A percentile compares a stretch with the other conserved stretches of the same genome.
phyloP scores from a whole-genome alignment of 1,140 invertebrate genomes.

The Augochlora pura region DNA sequence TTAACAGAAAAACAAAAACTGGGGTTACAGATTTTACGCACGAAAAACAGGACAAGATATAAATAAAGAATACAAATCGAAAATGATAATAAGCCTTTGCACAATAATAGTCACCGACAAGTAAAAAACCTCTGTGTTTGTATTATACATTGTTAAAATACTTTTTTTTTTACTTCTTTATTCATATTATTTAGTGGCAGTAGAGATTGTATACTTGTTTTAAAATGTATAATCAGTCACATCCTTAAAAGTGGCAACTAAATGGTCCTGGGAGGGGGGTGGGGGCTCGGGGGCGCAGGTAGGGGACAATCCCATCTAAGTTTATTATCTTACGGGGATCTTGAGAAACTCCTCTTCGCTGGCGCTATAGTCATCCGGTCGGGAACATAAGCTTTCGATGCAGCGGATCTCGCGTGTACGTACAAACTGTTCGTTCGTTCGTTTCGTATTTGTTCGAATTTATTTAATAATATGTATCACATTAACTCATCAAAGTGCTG shows the following conservation, averaged over 20 bases:
- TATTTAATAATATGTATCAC: slow-evolving; percentile 76
- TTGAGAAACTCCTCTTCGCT: not conserved
- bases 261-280: not conserved
- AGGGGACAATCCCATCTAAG: not conserved
- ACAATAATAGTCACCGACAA: not conserved
- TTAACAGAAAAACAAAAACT: not conserved
- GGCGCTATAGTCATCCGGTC: not conserved
- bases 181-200: slow-evolving; percentile 25
- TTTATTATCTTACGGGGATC: not conserved
- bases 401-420: not conserved
- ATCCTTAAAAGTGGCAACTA: slow-evolving; percentile 19
- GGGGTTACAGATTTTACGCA: not conserved
- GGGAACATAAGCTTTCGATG: not conserved
- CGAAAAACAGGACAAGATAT: not conserved
- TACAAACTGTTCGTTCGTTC: slow-evolving; percentile 25
- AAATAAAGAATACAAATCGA: not conserved
- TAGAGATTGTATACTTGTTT: slow-evolving; percentile 15
- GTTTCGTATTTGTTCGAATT: slow-evolving; percentile 62
- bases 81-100: not conserved
- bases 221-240: slow-evolving; percentile 18
- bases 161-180: slow-evolving; percentile 22
- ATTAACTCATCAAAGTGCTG: slow-evolving; percentile 76
- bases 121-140: slow-evolving; percentile 5
- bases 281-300: too few species aligned
- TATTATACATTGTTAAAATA: slow-evolving; percentile 14